Percentiles rank a stretch among this genome's conserved stretches.
Conservation (phyloP, 2,797 vertebrate genomes). For the Hafferia zeledoni region DNA sequence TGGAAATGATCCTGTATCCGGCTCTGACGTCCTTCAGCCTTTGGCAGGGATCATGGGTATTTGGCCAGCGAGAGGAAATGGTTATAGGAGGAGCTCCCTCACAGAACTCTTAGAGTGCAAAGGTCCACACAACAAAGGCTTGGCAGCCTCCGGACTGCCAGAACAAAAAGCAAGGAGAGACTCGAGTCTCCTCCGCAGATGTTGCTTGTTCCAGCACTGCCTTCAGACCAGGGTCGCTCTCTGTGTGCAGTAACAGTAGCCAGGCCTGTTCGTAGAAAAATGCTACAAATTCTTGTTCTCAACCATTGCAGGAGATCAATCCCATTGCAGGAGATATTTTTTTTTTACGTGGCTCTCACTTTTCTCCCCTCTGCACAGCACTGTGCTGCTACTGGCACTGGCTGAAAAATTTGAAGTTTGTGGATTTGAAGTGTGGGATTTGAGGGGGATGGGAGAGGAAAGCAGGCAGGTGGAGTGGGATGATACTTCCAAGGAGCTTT, state of each 20-base stretch:
- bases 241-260: accelerated
- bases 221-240: background rate
- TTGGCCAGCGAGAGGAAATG: background rate
- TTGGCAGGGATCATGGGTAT: background rate
- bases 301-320: background rate
- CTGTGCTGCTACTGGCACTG: accelerated
- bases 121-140: background rate
- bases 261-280: background rate
- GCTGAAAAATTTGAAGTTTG: background rate
- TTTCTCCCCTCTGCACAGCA: background rate
- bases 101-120: background rate
- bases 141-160: background rate
- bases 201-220: background rate
- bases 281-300: background rate
- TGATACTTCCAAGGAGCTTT: background rate
- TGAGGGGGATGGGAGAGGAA: background rate
- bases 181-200: accelerated
- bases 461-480: background rate
- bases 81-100: background rate
- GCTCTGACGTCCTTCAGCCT: background rate
- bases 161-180: background rate
- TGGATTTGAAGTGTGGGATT: background rate
- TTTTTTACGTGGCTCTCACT: background rate
- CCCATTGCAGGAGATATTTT: background rate
- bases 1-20: background rate